phyloP scores from a whole-genome alignment of 2,888 invertebrate genomes.

The Diarsia dahlii region DNA sequence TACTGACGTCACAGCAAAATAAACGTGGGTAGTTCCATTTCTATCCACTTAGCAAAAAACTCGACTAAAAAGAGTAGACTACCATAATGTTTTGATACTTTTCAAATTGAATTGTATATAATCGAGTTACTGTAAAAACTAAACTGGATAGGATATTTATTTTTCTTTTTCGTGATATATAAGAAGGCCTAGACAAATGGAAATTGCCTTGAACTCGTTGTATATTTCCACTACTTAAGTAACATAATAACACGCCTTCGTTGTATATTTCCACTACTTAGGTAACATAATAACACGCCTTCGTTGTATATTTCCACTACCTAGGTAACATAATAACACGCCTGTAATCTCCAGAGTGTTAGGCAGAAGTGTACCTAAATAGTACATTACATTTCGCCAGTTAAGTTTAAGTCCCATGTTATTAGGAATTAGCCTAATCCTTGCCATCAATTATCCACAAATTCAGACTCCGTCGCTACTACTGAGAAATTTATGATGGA shows the following conservation, averaged over 20 bases:
- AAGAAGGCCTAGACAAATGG: not conserved
- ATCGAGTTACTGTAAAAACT: not conserved
- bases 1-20: conserved; percentile 6
- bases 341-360: not conserved
- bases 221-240: not conserved
- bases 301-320: not conserved
- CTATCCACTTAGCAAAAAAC: not conserved
- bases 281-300: not conserved
- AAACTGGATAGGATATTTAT: not conserved
- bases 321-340: not conserved
- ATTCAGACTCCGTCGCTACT: no score
- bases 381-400: no score
- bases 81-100: not conserved
- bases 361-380: no score
- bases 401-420: no score
- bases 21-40: conserved; percentile 6
- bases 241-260: not conserved
- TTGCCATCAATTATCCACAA: not conserved
- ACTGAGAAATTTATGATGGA: no score
- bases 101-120: not conserved
- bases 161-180: not conserved
- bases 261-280: not conserved
- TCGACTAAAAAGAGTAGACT: not conserved
- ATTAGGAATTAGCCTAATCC: no score
- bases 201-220: not conserved